Conservation (phyloP, 2,797 vertebrate species). For the Enteromius radiatus region DNA sequence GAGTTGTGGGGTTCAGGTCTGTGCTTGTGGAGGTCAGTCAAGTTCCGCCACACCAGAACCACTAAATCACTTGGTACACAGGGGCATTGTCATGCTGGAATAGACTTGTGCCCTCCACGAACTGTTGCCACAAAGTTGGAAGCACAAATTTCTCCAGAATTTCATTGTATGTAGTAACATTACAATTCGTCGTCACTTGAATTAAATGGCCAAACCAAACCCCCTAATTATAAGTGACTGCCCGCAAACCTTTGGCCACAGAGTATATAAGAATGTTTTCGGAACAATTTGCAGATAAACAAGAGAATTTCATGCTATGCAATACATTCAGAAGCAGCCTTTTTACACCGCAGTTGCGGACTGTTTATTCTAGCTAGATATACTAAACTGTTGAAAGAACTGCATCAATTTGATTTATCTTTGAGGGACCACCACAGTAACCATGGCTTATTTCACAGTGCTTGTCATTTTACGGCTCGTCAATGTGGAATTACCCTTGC, state of each 20-base stretch:
- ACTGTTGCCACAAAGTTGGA: conserved; percentile 3
- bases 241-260: conserved; percentile 14
- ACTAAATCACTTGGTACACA: neutral
- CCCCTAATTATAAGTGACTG: conserved; percentile 7
- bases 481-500: conserved; percentile 26
- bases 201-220: conserved; percentile 9
- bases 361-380: conserved; percentile 9
- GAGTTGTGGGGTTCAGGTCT: conserved; percentile 27
- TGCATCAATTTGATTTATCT: conserved; percentile 11
- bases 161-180: neutral
- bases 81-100: conserved; percentile 9
- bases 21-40: conserved; percentile 10
- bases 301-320: conserved; percentile 5
- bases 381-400: neutral
- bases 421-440: conserved; percentile 1
- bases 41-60: conserved; percentile 2
- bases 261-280: conserved; percentile 3
- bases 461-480: conserved; percentile 8
- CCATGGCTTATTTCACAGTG: neutral
- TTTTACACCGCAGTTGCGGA: neutral
- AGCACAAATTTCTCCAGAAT: neutral
- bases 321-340: conserved; percentile 7
- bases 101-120: neutral
- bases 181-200: conserved; percentile 9
- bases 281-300: conserved; percentile 36